A percentile compares a stretch with the other conserved stretches of the same genome.
Conservation (phyloP, 1,140 invertebrate genomes). For the Battus philenor region DNA sequence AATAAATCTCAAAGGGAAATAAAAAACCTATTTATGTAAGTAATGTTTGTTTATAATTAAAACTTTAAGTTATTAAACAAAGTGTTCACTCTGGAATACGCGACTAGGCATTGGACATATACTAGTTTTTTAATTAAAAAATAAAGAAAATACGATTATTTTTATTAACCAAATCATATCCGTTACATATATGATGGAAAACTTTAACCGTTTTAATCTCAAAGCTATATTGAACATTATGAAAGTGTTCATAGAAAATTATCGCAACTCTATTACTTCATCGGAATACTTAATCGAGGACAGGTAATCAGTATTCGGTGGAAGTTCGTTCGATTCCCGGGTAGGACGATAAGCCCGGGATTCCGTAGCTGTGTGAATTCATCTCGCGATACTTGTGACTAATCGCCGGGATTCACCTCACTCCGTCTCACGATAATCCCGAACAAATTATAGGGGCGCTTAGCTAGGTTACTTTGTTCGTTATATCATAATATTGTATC, state of each 20-base stretch:
- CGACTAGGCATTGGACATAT: too few relatives aligned
- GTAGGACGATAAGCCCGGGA: constrained; percentile 50
- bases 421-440: constrained; percentile 63
- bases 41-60: too few relatives aligned
- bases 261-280: constrained; percentile 54
- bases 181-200: too few relatives aligned
- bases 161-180: too few relatives aligned
- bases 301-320: constrained; percentile 58
- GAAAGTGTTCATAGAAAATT: constrained; percentile 46
- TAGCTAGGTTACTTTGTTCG: constrained; percentile 36
- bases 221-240: constrained; percentile 2
- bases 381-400: constrained; percentile 66
- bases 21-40: too few relatives aligned
- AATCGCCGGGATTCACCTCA: constrained; percentile 62
- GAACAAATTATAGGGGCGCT: constrained; percentile 65
- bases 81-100: too few relatives aligned
- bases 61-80: too few relatives aligned
- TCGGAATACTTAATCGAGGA: constrained; percentile 58
- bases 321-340: constrained; percentile 44
- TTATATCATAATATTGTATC: too few relatives aligned
- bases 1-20: too few relatives aligned
- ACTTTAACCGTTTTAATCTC: too few relatives aligned
- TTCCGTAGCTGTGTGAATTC: constrained; percentile 49
- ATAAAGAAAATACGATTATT: too few relatives aligned
- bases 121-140: too few relatives aligned